These are phyloP conservation scores for Mugil cephalus DNA, from an alignment of 2,113 vertebrate genomes.

Conservation along the genomic window DNA sequence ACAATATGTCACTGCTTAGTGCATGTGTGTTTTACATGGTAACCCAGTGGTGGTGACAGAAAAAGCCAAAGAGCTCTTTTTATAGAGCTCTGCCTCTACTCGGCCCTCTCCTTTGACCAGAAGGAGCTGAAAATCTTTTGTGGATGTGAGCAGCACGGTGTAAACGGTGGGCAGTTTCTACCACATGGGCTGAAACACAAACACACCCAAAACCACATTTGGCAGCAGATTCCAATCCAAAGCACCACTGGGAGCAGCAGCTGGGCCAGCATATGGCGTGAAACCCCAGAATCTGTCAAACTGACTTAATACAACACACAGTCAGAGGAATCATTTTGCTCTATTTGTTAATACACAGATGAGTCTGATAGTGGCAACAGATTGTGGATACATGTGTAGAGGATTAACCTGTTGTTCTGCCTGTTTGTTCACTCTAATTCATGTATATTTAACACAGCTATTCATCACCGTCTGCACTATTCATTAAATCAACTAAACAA, in stretches of 20 bases:
- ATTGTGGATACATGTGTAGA: not conserved
- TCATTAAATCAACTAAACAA: not conserved
- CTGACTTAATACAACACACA: conserved; percentile 26
- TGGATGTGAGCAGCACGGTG: conserved; percentile 46
- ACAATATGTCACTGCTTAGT: not conserved
- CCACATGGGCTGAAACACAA: conserved; percentile 42
- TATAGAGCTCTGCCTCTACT: conserved; percentile 23
- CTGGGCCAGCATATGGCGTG: conserved; percentile 69
- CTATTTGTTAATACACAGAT: not conserved
- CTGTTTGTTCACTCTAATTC: not conserved
- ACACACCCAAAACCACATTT: conserved; percentile 54
- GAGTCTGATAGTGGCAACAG: not conserved
- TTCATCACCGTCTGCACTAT: not conserved
- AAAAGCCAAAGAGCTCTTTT: conserved; percentile 47
- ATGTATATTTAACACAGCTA: not conserved
- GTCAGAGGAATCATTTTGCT: conserved; percentile 1
- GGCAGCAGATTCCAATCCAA: conserved; percentile 47
- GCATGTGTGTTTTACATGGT: conserved; percentile 33
- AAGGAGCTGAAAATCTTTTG: conserved; percentile 23
- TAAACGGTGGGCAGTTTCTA: conserved; percentile 43
- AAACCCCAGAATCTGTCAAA: conserved; percentile 53
- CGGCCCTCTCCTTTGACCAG: conserved; percentile 3
- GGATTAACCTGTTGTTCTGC: not conserved
- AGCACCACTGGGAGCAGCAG: conserved; percentile 70
- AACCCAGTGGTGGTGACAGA: conserved; percentile 36